These are phyloP conservation scores for Neuroscelio doddi DNA, from an alignment of 2,888 invertebrate species.

Conservation along the genomic window DNA sequence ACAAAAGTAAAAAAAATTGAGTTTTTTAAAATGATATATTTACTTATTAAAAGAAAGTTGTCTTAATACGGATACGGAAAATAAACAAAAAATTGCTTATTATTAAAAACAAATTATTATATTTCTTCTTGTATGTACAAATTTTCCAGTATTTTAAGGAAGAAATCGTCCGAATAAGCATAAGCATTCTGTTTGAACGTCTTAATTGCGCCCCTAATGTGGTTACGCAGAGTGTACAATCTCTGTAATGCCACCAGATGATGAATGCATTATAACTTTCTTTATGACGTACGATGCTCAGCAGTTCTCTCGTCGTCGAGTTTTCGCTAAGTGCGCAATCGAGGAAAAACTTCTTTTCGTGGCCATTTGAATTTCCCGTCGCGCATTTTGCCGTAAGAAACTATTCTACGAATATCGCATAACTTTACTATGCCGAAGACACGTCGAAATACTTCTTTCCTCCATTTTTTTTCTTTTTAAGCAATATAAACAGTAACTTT, in stretches of 20 bases:
- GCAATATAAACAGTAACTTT: conserved; percentile 40
- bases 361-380: conserved; percentile 22
- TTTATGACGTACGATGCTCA: conserved; percentile 4
- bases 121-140: too few species aligned
- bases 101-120: too few species aligned
- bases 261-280: conserved; percentile 21
- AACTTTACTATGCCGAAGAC: conserved; percentile 3
- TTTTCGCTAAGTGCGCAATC: conserved; percentile 6
- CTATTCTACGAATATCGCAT: conserved; percentile 8
- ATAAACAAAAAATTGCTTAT: too few species aligned
- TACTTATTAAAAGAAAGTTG: too few species aligned
- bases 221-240: conserved; percentile 2
- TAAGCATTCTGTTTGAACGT: conserved; percentile 5
- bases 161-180: conserved; percentile 1
- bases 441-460: conserved; percentile 12
- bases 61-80: too few species aligned
- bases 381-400: conserved; percentile 18
- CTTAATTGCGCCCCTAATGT: conserved; percentile 25
- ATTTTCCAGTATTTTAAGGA: conserved; percentile 4
- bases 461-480: conserved; percentile 16
- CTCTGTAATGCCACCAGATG: conserved; percentile 9
- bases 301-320: too few species aligned
- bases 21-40: too few species aligned
- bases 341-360: conserved; percentile 9
- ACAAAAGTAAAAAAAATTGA: too few species aligned